phyloP scores from a whole-genome alignment of 2,113 vertebrate species.

The Salvelinus fontinalis region DNA sequence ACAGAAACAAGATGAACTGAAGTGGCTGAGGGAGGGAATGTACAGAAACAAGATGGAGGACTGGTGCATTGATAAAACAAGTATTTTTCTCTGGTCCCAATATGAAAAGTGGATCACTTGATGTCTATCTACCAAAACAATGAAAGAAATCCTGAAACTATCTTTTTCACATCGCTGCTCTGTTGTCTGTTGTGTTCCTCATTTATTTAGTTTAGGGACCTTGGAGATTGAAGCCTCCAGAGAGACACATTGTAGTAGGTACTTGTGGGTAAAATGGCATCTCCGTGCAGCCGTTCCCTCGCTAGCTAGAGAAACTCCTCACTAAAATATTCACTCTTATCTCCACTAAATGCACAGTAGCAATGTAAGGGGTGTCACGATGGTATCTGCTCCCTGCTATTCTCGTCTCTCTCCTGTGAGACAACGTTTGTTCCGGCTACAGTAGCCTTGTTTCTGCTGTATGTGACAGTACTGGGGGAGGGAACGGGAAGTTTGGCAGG shows the following conservation, averaged over 20 bases:
- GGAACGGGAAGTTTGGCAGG: conserved; percentile 34
- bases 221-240: conserved; percentile 20
- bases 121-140: conserved; percentile 4
- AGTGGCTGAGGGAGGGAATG: conserved; percentile 8
- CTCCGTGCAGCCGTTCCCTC: neutral
- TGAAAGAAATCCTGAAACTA: conserved; percentile 35
- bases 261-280: neutral
- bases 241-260: neutral
- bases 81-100: neutral
- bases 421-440: conserved; percentile 44
- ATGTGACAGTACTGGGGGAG: conserved; percentile 39
- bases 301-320: neutral
- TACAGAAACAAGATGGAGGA: neutral
- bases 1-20: neutral
- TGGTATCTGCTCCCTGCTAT: conserved; percentile 21
- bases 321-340: conserved; percentile 49
- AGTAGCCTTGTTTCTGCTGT: conserved; percentile 19
- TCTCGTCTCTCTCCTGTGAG: conserved; percentile 36
- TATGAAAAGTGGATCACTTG: conserved; percentile 4
- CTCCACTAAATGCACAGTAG: conserved; percentile 34
- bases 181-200: no score
- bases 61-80: neutral
- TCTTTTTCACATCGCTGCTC: neutral
- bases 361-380: conserved; percentile 34
- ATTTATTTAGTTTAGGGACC: conserved; percentile 40